Conservation (phyloP, 2,888 invertebrate species). For the Eupithecia centaureata region DNA sequence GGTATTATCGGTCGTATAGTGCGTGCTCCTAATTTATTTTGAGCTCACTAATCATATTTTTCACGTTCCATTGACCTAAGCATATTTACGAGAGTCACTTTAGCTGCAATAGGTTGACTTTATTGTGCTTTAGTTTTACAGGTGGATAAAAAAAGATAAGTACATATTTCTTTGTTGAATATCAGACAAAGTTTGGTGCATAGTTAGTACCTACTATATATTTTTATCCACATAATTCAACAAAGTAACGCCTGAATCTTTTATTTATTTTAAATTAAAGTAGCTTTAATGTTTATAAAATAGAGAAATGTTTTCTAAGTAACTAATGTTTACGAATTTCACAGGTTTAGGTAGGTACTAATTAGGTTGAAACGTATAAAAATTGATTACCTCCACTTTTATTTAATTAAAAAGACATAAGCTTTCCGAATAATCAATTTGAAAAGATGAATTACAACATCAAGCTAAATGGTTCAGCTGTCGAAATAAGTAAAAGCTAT, state of each 20-base stretch:
- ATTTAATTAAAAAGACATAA: slow-evolving; percentile 21
- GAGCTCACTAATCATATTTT: slow-evolving; percentile 14
- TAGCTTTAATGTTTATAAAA: too few relatives aligned
- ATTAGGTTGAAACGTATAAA: not conserved
- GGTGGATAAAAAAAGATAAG: too few relatives aligned
- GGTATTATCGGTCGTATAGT: slow-evolving; percentile 21
- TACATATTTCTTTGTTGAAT: too few relatives aligned
- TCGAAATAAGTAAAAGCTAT: slow-evolving; percentile 27
- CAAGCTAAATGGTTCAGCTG: slow-evolving; percentile 26
- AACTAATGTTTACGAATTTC: not conserved
- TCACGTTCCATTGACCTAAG: not conserved
- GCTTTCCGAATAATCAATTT: slow-evolving; percentile 27
- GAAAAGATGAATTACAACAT: slow-evolving; percentile 32
- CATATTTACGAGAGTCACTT: not conserved
- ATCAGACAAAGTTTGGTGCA: too few relatives aligned
- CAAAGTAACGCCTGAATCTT: too few relatives aligned
- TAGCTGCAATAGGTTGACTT: not conserved
- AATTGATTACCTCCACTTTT: slow-evolving; percentile 13
- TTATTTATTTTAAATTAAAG: too few relatives aligned
- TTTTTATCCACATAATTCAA: too few relatives aligned
- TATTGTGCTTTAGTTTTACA: not conserved
- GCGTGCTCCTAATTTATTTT: slow-evolving; percentile 45
- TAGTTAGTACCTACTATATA: too few relatives aligned
- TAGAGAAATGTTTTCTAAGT: too few relatives aligned
- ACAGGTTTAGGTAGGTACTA: not conserved